Evolutionary conservation across 2,888 invertebrate genomes (phyloP), one percentile per base, ranked within the genome.

Genomic region (Polydrusus tereticollis): DNA sequence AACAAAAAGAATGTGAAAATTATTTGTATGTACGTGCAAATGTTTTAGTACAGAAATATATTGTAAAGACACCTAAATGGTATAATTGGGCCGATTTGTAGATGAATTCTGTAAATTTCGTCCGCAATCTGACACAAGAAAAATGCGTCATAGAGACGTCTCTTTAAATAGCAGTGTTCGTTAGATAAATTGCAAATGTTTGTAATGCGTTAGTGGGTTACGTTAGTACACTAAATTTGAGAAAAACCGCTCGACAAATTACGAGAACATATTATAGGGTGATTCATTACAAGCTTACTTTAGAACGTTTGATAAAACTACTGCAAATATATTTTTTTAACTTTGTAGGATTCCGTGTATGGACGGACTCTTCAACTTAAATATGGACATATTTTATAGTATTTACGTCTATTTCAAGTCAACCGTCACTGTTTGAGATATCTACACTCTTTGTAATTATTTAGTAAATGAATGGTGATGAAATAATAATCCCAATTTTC

Each of bases 41-140:
- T 84, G 83, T 85, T 85, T 84, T 85, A 84, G 85, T 85, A 84
- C 83, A 83, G 84, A 84, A 85, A 82, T 79, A 82, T 82, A 82
- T 79, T 78, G 81, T 80, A 80, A 82, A 80, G 77, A 79, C 78
- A 29, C 26, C 29, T 62, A 47, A 36, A 81, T 82, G 81, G 79
- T 81, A 80, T 81, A 81, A 82, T 84, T 84, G 84, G 82, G 82
- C 68, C 68, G 72, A 67, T 63, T 64, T 63, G 68, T 72, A 72
- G 72, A 72, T 63, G 68, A 72, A 67, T 68, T 72, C 45, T 63
- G 68, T 72, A 72, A 67, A 63, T 72, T 72, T 72, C 64, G 64
- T 68, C 72, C 72, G 68, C 68, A 72, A 33, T 36, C 62, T 72
- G 57, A 62, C 50, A 36, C 60, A 67, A 64, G 62, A 29, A 66